Conservation (phyloP, 2,888 invertebrate genomes). For the Ophioninae sp. region DNA sequence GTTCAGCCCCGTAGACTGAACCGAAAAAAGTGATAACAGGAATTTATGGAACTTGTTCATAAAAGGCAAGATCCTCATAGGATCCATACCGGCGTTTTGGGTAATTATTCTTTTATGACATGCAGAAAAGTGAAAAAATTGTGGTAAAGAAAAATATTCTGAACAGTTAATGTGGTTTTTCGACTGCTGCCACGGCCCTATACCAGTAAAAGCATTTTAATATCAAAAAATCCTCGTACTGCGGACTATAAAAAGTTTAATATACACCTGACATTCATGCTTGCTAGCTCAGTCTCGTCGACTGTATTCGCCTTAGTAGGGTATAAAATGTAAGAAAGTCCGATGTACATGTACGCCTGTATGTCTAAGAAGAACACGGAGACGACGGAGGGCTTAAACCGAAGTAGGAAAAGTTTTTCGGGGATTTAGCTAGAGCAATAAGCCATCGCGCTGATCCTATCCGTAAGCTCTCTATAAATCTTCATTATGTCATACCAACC, state of each 20-base stretch:
- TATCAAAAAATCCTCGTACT: constrained; percentile 73
- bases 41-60: background rate
- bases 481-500: constrained; percentile 74
- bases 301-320: constrained; percentile 32
- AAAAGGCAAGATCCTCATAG: constrained; percentile 48
- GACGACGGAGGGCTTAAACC: constrained; percentile 68
- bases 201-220: constrained; percentile 65
- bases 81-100: constrained; percentile 7
- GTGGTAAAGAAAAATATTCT: constrained; percentile 48
- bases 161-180: constrained; percentile 47
- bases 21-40: constrained; percentile 15
- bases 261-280: constrained; percentile 69
- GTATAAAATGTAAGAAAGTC: constrained; percentile 24
- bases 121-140: constrained; percentile 44
- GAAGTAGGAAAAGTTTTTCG: constrained; percentile 70
- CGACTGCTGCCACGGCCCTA: constrained; percentile 48
- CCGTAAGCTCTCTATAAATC: constrained; percentile 74
- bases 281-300: constrained; percentile 19
- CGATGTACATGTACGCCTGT: constrained; percentile 7
- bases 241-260: constrained; percentile 75
- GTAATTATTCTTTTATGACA: constrained; percentile 26
- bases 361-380: constrained; percentile 42
- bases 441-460: constrained; percentile 74
- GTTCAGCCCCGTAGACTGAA: background rate
- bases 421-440: constrained; percentile 71